phyloP scores from a whole-genome alignment of 2,888 invertebrate genomes.

The Dicroscelio sp. region DNA sequence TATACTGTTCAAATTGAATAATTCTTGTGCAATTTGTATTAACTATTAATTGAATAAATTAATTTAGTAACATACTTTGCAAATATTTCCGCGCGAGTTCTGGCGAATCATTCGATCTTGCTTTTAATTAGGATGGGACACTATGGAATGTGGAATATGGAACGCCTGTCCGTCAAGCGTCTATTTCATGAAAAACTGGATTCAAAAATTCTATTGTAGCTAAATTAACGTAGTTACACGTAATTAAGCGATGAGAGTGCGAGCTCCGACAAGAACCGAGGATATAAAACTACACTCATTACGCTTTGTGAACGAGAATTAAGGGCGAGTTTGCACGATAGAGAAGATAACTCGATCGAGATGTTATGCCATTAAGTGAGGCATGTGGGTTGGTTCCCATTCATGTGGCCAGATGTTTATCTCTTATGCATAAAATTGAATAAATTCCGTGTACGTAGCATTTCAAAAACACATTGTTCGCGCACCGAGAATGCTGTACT shows the following conservation, averaged over 20 bases:
- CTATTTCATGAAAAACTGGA: conserved; percentile 50
- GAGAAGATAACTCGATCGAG: conserved; percentile 75
- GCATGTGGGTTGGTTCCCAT: conserved; percentile 67
- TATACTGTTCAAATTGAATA: no score
- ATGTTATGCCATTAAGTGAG: conserved; percentile 74
- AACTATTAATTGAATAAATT: neutral
- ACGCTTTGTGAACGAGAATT: conserved; percentile 73
- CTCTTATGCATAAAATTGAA: conserved; percentile 68
- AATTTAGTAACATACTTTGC: neutral
- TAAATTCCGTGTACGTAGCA: conserved; percentile 59
- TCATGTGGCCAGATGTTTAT: conserved; percentile 76
- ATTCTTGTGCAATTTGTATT: neutral
- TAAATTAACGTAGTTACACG: conserved; percentile 81
- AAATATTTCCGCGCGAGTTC: neutral
- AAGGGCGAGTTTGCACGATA: conserved; percentile 78
- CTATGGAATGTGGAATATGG: conserved; percentile 12
- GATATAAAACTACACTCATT: conserved; percentile 75
- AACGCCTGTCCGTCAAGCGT: conserved; percentile 10
- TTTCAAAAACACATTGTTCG: conserved; percentile 69
- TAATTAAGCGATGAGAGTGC: conserved; percentile 83
- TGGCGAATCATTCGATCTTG: neutral
- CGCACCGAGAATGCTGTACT: conserved; percentile 46
- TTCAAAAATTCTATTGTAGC: conserved; percentile 62
- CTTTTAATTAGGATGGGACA: conserved; percentile 17
- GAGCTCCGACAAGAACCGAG: conserved; percentile 51